A percentile compares a stretch with the other conserved stretches of the same genome.
These are phyloP conservation scores for Plagodis pulveraria DNA, from an alignment of 2,888 invertebrate genomes.

Conservation along the genomic window DNA sequence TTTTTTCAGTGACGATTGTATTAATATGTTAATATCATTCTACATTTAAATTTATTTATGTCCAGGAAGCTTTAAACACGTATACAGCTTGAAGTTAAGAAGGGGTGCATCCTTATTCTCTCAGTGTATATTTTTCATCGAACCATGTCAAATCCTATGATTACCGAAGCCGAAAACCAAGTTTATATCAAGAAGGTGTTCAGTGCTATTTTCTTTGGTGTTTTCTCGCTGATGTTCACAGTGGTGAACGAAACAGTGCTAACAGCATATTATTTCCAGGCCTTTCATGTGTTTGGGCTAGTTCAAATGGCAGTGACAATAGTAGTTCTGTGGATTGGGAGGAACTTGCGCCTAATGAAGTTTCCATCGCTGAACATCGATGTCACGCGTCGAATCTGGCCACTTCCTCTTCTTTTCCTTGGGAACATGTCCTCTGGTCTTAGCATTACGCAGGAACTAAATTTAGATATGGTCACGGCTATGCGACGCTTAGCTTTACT, in stretches of 20 bases:
- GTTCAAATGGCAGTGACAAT: conserved; percentile 97
- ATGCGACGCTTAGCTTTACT: conserved; percentile 97
- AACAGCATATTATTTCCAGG: conserved; percentile 96
- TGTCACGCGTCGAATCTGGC: conserved; percentile 94
- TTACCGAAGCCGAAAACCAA: conserved; percentile 65
- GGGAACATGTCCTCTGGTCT: conserved; percentile 98
- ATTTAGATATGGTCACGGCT: conserved; percentile 99
- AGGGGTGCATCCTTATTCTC: no score
- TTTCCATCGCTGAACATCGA: conserved; percentile 90
- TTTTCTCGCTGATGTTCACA: conserved; percentile 97
- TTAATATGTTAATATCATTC: no score
- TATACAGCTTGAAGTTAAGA: no score
- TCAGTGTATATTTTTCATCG: no score
- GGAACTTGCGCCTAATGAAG: conserved; percentile 88
- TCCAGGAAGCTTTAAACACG: no score
- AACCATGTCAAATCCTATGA: conserved; percentile 38
- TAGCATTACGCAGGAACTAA: conserved; percentile 97
- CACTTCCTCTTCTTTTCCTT: conserved; percentile 96
- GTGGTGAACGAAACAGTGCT: conserved; percentile 98
- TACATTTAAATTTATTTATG: no score
- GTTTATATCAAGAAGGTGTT: conserved; percentile 82
- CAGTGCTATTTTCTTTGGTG: conserved; percentile 95
- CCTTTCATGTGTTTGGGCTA: conserved; percentile 94
- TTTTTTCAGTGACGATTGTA: no score
- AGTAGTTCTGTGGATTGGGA: conserved; percentile 90